phyloP scores from a whole-genome alignment of 2,888 invertebrate genomes.

The Nemurella pictetii region DNA sequence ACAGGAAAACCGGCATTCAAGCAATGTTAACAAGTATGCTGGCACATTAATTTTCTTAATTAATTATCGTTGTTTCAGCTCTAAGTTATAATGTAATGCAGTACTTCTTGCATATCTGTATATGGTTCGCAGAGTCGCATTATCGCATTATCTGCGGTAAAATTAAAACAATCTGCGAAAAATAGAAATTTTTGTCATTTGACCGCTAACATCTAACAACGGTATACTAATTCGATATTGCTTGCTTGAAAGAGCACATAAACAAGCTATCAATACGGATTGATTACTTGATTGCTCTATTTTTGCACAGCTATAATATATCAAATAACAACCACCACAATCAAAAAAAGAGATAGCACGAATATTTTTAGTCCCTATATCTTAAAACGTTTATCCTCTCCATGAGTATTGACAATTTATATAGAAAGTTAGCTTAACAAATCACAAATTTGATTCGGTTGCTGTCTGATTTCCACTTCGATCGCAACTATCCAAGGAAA shows the following conservation, averaged over 20 bases:
- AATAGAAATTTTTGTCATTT: background rate
- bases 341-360: background rate
- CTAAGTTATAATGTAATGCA: background rate
- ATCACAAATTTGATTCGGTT: background rate
- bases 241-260: background rate
- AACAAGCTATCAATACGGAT: background rate
- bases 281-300: background rate
- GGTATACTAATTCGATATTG: background rate
- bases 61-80: background rate
- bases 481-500: background rate
- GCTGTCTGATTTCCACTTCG: background rate
- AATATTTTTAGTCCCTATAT: background rate
- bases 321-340: background rate
- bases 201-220: background rate
- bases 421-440: background rate
- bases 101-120: background rate
- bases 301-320: background rate
- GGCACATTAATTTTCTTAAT: background rate
- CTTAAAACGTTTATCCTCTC: background rate
- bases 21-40: background rate
- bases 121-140: background rate
- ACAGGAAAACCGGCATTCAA: background rate
- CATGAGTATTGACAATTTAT: background rate
- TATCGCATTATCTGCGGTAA: background rate
- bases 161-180: background rate